Evolutionary conservation across 2,113 vertebrate genomes (phyloP).

Genomic region (Laticauda colubrina): DNA sequence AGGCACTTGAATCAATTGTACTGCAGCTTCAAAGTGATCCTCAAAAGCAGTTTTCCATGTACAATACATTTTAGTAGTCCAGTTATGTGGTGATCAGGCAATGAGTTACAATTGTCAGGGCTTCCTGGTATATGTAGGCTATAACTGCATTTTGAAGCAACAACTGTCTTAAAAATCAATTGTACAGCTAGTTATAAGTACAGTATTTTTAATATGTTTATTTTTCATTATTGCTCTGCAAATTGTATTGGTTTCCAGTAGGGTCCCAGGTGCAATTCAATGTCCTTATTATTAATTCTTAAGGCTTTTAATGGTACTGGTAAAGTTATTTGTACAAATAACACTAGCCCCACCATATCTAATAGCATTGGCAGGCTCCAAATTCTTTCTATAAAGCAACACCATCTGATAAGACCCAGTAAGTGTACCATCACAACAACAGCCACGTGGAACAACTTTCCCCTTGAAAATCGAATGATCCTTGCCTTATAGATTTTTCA

Average conservation of each 20-base stretch:
- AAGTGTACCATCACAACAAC: background rate
- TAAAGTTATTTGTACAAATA: background rate
- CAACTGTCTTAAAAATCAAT: background rate
- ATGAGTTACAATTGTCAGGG: background rate
- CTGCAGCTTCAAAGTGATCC: background rate
- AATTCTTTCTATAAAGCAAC: background rate
- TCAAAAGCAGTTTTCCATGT: background rate
- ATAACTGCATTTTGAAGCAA: background rate
- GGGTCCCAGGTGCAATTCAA: background rate
- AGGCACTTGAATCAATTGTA: background rate
- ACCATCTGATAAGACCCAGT: background rate
- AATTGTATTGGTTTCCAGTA: background rate
- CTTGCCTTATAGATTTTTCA: background rate
- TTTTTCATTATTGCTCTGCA: background rate
- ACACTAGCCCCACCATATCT: background rate
- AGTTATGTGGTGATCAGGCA: background rate
- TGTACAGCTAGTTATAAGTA: background rate
- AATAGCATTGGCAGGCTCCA: background rate
- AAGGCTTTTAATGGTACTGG: background rate
- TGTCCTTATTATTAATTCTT: background rate
- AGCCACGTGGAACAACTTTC: background rate
- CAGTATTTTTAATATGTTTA: background rate
- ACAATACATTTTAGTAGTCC: background rate
- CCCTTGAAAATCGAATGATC: background rate
- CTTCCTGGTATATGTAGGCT: background rate